Evolutionary conservation across 2,888 invertebrate genomes (phyloP), one percentile per base, ranked within the genome.

Genomic region (Spilarctia lutea): DNA sequence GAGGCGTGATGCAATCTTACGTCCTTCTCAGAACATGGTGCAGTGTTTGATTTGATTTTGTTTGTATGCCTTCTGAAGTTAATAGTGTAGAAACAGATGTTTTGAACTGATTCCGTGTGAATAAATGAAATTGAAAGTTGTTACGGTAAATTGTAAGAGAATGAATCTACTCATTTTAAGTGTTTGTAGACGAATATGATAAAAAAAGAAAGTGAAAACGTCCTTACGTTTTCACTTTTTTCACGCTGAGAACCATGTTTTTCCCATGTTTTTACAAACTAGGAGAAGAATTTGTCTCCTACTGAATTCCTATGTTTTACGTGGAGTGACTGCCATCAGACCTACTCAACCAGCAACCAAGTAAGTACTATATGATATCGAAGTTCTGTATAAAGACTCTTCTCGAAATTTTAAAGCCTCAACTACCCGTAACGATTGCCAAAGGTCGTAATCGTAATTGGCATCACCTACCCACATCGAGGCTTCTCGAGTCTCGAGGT

Each of bases 1-100:
- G 81, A 81, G 80, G 73, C 52, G 83, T 91, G 90, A 91, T 90
- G 91, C 90, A 92, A 93, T 85, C 83, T 89, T 85, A 84, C 87
- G 76, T 91, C 88, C 89, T 87, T 84, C 83, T 86, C 71, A 85
- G 87, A 88, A 85, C 81, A 80, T 81, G 75, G 79, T 74, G 75
- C 77, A 80, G 79, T 86, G 81, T 79, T 80, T 79, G 73, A 71
- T 82, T 83, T 81, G 79, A 76, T 85, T 85, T 85, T 85, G 84
- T 84, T 85, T 85, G 76, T 75, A 72, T 68, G 74, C 75, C 42
- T 33, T 42, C 30, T 83, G 83, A 75, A 81, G 77, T 80, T 73
- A 78, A 75, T 77, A 78, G 77, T 76, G 20, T 66, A 65, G 42
- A 81, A 79, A 76, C 78, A 80, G 80, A 75, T 76, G 80, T 76